Conservation (phyloP, 2,797 vertebrate species). For the Macropus fuliginosus region DNA sequence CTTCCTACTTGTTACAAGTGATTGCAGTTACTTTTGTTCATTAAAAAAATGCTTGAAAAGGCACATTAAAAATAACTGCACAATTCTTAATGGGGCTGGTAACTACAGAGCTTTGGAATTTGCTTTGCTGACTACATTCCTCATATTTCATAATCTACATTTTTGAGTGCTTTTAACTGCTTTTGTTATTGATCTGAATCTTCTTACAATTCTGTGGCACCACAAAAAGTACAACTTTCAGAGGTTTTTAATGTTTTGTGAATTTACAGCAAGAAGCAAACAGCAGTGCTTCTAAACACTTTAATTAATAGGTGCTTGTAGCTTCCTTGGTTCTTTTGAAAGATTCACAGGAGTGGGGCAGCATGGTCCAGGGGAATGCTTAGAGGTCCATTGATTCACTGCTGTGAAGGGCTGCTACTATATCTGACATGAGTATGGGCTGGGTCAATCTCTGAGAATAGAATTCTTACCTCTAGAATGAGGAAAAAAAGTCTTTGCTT, state of each 20-base stretch:
- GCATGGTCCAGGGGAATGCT: background rate
- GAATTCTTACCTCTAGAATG: background rate
- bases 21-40: slow-evolving; percentile 71
- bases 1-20: slow-evolving; percentile 77
- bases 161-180: slow-evolving; percentile 63
- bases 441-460: background rate
- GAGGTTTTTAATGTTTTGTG: slow-evolving; percentile 52
- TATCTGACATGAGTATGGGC: background rate
- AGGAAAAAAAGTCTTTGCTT: background rate
- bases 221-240: slow-evolving; percentile 8
- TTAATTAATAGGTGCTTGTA: slow-evolving; percentile 26
- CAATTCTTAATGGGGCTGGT: slow-evolving; percentile 73
- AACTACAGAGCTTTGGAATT: slow-evolving; percentile 67
- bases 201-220: slow-evolving; percentile 46
- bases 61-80: slow-evolving; percentile 70
- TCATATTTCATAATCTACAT: slow-evolving; percentile 72
- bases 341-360: background rate
- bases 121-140: slow-evolving; percentile 70
- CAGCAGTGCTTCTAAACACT: slow-evolving; percentile 47
- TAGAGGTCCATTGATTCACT: background rate
- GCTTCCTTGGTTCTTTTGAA: slow-evolving; percentile 29
- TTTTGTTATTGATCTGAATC: slow-evolving; percentile 71
- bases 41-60: slow-evolving; percentile 79
- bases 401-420: background rate
- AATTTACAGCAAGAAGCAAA: slow-evolving; percentile 53